Conservation (phyloP, 2,113 vertebrate genomes). For the Elephas maximus region DNA sequence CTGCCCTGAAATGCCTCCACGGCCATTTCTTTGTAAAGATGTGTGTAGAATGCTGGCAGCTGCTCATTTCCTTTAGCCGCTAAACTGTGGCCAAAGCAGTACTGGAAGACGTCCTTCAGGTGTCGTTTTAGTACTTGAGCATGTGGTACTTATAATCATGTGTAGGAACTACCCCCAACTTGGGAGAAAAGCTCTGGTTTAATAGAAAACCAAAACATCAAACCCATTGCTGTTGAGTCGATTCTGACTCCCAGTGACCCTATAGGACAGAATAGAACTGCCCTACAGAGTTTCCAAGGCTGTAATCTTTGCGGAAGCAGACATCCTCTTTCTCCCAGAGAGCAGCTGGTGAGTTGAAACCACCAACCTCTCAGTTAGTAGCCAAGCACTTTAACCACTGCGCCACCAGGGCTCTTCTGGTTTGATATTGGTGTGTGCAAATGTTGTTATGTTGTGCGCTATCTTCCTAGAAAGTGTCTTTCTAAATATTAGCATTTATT, state of each 20-base stretch:
- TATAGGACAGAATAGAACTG: not conserved
- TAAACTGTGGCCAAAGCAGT: not conserved
- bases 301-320: not conserved
- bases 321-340: not conserved
- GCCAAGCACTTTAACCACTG: not conserved
- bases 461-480: not conserved
- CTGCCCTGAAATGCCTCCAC: not conserved
- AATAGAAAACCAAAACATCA: not conserved
- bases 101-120: not conserved
- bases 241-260: not conserved
- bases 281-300: not conserved
- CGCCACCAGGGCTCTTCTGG: not conserved
- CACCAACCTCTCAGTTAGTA: not conserved
- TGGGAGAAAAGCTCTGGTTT: not conserved
- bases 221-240: not conserved
- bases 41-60: not conserved
- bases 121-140: not conserved
- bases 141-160: not conserved
- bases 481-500: not conserved
- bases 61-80: too few species aligned
- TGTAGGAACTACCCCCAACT: not conserved
- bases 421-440: not conserved
- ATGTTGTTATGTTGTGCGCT: not conserved
- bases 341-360: not conserved
- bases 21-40: not conserved